These are phyloP conservation scores for Eidolon dupreanum DNA, from an alignment of 2,797 vertebrate species.

Conservation along the genomic window DNA sequence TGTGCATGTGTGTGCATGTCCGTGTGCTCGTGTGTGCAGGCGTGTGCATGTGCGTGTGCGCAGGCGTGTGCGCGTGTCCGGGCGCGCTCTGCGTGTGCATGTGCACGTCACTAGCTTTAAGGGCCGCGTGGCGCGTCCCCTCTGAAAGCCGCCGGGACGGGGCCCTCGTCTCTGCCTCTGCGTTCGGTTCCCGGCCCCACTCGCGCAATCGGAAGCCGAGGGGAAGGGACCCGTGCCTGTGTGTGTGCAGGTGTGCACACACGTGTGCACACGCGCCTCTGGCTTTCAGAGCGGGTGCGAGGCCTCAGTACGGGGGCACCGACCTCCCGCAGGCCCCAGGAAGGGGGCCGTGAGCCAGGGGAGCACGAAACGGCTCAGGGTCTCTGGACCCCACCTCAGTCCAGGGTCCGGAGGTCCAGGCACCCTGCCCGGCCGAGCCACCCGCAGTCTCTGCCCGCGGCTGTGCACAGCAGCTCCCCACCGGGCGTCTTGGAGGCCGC, in stretches of 20 bases:
- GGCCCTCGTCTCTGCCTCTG: too few relatives aligned
- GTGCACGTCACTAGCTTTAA: background rate
- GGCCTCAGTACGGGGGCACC: rapidly evolving
- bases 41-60: too few relatives aligned
- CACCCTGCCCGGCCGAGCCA: rapidly evolving
- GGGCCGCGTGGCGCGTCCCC: rapidly evolving
- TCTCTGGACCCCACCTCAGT: background rate
- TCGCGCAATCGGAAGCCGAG: background rate
- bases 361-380: background rate
- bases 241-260: rapidly evolving
- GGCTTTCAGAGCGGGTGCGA: background rate
- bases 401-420: background rate
- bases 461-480: background rate
- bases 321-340: background rate
- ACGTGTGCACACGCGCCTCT: too few relatives aligned
- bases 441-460: rapidly evolving
- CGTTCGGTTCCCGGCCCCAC: rapidly evolving
- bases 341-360: background rate
- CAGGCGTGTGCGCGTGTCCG: too few relatives aligned
- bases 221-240: background rate
- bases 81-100: too few relatives aligned
- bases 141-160: rapidly evolving
- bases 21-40: too few relatives aligned
- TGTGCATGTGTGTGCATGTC: too few relatives aligned
- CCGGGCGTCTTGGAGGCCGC: too few relatives aligned